Conservation (phyloP, 64 coral and sea anemone species). For the Montipora efflorescens region DNA sequence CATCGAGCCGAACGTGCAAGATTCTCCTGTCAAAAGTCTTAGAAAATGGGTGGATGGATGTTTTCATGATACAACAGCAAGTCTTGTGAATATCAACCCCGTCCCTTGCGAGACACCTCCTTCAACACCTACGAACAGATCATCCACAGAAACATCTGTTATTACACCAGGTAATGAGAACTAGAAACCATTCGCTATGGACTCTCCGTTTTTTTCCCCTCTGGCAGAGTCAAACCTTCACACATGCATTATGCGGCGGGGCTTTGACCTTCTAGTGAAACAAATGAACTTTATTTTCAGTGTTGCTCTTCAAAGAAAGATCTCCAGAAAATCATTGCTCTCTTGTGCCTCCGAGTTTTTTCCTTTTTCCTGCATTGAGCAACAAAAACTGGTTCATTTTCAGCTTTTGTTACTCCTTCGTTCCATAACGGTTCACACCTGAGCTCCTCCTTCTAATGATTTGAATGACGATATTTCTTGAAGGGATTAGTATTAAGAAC, state of each 20-base stretch:
- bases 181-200: neutral
- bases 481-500: neutral
- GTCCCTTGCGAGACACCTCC: slow-evolving; percentile 65
- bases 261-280: neutral
- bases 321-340: no score
- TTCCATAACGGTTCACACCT: neutral
- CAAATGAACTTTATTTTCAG: no score
- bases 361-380: no score
- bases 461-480: no score
- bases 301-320: no score
- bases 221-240: neutral
- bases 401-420: neutral
- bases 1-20: slow-evolving; percentile 52
- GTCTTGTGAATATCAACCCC: slow-evolving; percentile 34
- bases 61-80: slow-evolving; percentile 71
- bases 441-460: neutral
- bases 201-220: neutral
- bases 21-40: slow-evolving; percentile 97
- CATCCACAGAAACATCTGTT: slow-evolving; percentile 82
- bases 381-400: no score
- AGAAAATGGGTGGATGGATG: slow-evolving; percentile 99
- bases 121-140: slow-evolving; percentile 69
- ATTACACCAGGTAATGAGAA: slow-evolving; percentile 75
- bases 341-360: neutral
- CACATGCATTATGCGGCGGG: neutral